Evolutionary conservation across 2,797 vertebrate species (phyloP), one percentile per base, ranked within the genome.

Genomic region (Typhlichthys eigenmanni): DNA sequence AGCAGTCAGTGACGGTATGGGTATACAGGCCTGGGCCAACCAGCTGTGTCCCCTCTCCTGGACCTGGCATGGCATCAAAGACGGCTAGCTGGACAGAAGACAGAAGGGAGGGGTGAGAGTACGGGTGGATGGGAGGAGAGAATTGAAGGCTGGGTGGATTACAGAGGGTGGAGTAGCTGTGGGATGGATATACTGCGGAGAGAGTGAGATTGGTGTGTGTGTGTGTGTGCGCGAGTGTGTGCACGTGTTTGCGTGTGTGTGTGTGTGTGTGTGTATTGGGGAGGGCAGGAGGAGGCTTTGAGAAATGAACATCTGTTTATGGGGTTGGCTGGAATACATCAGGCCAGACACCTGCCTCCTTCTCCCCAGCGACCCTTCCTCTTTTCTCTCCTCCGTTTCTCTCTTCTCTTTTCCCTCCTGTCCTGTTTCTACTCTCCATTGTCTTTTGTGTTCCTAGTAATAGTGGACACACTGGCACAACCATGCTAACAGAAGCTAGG

Each of bases 241-340:
- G 48, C 16, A 10, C 9, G 32, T 61, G 50, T 62, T 58, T 52
- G 59, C 58, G 72, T 55, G 19, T 60, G 43, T 34, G 46, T 61
- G 57, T 6, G 73, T 71, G 70, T 72, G 63, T 24, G 66, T 78
- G 76, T 53, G 29, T 67, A 58, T 16, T 43, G 65, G 60, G 72
- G 69, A 73, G 60, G 65, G 69, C 56, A 4, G 6, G 60, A 55
- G 66, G 68, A 78, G 71, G 75, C 74, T 86, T 86, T 83, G 76
- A 84, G 80, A 86, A 82, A 83, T 78, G 81, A 85, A 87, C 83
- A 85, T 79, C 83, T 86, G 80, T 84, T 87, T 86, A 78, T 71
- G 76, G 72, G 78, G 73, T 83, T 71, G 77, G 72, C 74, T 66
- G 72, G 71, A 67, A 69, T 82, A 70, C 71, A 83, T 79, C 73